Conservation (phyloP, 2,888 invertebrate species). For the Tineola bisselliella region DNA sequence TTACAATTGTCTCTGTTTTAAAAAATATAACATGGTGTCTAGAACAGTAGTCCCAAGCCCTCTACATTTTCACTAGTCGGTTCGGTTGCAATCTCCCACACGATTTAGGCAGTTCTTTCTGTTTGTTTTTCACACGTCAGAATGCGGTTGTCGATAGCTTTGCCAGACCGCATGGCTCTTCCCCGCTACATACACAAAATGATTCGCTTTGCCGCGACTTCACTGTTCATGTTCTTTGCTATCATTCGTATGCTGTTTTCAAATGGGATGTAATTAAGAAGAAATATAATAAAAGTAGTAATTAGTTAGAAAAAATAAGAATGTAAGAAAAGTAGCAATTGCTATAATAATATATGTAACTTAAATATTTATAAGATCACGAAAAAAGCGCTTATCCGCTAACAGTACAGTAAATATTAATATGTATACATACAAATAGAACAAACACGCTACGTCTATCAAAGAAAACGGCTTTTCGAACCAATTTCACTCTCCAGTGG, state of each 20-base stretch:
- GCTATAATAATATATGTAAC: neutral
- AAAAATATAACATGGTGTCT: neutral
- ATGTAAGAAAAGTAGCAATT: neutral
- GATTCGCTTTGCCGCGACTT: neutral
- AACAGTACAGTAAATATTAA: conserved; percentile 1
- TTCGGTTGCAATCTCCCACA: conserved; percentile 16
- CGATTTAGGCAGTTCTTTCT: conserved; percentile 15
- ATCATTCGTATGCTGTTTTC: neutral
- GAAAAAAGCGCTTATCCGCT: neutral
- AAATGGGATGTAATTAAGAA: no score
- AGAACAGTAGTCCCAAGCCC: neutral
- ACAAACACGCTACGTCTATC: conserved; percentile 25
- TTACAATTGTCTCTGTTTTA: neutral
- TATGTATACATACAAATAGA: conserved; percentile 8
- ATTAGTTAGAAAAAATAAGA: no score
- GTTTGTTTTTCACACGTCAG: conserved; percentile 20
- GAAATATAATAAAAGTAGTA: no score
- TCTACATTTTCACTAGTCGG: conserved; percentile 14
- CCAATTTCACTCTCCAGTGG: conserved; percentile 64
- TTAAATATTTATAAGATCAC: neutral
- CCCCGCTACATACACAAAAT: neutral
- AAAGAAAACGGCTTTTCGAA: conserved; percentile 62
- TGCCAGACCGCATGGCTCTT: conserved; percentile 10
- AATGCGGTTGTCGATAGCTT: conserved; percentile 15
- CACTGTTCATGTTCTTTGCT: neutral